Percentiles rank a stretch among this genome's conserved stretches.
Conservation (phyloP, 2,888 invertebrate genomes). For the Sphaerolaimus hirsutus region DNA sequence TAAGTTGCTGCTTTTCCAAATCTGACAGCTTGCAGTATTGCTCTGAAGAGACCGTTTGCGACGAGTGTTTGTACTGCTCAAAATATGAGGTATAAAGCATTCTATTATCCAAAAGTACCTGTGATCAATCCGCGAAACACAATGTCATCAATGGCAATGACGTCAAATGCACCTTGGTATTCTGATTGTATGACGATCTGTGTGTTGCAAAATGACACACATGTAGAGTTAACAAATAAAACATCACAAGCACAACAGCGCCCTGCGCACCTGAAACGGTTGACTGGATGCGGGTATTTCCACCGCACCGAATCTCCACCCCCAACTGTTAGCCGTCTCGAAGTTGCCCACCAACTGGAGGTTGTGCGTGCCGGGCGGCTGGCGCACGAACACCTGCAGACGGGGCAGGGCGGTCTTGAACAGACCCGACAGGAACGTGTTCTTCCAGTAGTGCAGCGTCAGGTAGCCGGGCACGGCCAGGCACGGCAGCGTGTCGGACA, state of each 20-base stretch:
- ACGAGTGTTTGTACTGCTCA: too few species aligned
- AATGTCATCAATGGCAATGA: neutral
- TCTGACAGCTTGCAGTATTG: too few species aligned
- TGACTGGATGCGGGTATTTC: neutral
- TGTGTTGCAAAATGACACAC: neutral
- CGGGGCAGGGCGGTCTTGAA: neutral
- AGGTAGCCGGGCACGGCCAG: neutral
- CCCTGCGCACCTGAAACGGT: neutral
- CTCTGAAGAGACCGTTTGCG: too few species aligned
- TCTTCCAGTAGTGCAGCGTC: slow-evolving; percentile 2
- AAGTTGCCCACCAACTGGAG: neutral
- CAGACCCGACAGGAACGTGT: slow-evolving; percentile 2
- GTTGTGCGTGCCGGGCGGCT: neutral
- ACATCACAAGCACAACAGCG: neutral
- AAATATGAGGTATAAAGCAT: too few species aligned
- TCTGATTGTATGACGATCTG: slow-evolving; percentile 1
- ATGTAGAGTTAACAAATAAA: neutral
- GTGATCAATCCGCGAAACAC: neutral
- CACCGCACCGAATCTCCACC: neutral
- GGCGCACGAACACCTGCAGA: neutral
- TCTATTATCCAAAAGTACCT: too few species aligned
- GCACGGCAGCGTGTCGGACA: neutral
- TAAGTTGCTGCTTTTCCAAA: too few species aligned
- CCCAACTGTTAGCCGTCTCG: neutral
- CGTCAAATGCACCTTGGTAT: neutral